Evolutionary conservation across 35 echinoderm and acorn worm species (phyloP).

Genomic region (Apostichopus japonicus): DNA sequence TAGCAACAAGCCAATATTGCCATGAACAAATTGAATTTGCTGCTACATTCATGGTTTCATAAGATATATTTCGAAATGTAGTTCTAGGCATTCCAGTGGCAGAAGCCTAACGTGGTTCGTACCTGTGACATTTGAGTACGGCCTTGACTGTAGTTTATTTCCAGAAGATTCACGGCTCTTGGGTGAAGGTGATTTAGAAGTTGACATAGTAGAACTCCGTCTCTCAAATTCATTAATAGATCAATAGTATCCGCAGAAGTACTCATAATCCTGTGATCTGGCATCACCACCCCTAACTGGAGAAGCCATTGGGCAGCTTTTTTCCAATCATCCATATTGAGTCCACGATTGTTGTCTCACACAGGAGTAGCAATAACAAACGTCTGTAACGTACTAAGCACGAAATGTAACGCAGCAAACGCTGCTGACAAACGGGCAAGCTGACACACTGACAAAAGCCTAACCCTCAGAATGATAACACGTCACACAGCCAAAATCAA

Average conservation of each 20-base stretch:
- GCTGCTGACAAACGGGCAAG: background rate
- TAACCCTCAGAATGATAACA: conserved; percentile 26
- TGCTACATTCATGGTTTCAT: background rate
- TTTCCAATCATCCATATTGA: conserved; percentile 58
- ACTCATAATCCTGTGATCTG: conserved; percentile 51
- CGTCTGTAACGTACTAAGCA: background rate
- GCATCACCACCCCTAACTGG: conserved; percentile 14
- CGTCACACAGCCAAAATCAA: background rate
- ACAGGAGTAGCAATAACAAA: background rate
- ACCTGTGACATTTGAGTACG: conserved; percentile 67
- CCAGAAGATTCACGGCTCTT: conserved; percentile 57
- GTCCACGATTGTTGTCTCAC: too few species aligned
- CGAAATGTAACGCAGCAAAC: background rate
- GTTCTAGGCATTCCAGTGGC: background rate
- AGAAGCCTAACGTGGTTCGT: conserved; percentile 10
- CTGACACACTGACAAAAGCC: background rate
- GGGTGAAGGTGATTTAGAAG: conserved; percentile 57
- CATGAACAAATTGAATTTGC: background rate
- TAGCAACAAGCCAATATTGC: too few species aligned
- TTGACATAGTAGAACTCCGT: conserved; percentile 58
- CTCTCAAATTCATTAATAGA: conserved; percentile 49
- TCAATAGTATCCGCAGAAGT: conserved; percentile 44
- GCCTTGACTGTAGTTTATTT: conserved; percentile 64
- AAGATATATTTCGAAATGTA: background rate
- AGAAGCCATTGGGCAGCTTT: conserved; percentile 45